Evolutionary conservation across 2,113 vertebrate species (phyloP), one percentile per base, ranked within the genome.

Genomic region (Grus americana): DNA sequence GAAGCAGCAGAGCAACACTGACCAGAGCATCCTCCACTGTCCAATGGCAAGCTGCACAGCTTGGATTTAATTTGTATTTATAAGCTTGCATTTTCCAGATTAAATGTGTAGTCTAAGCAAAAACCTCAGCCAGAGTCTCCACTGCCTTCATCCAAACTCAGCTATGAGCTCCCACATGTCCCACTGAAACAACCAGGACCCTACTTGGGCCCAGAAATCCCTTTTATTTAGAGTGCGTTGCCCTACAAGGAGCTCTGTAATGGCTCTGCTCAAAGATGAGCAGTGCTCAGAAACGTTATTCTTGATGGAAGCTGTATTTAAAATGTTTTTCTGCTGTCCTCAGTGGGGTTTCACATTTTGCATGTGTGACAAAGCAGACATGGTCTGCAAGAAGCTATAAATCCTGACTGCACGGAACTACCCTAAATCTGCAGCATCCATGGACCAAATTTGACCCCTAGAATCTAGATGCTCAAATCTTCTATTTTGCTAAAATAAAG

Each of bases 401-500:
- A 82, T 55, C 72, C 61, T 38, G 34, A 76, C 38, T 76, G 74
- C n/a, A 79, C 46, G 73, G 19, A 87, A 70, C 18, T 29, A 63
- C 26, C 42, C 50, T 38, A 79, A 87, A 87, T 27, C 27, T 34
- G 79, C 19, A 76, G 26, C 9, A 61, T 59, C 30, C 20, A 49
- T 0, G 0, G 65, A 73, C 29, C 2, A 3, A 78, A 90, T 63
- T 0, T 62, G 47, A 86, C 4, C 24, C 23, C 36, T 68, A 54
- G 13, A 86, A 71, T 75, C 38, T 74, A 89, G 47, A 26, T 30
- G 34, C 19, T 90, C 49, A 58, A 14, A 92, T 57, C 17, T 52
- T 11, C 58, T 75, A 26, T 90, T 21, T 16, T 79, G 42, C 50
- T 82, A 86, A 91, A 92, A 81, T 87, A 81, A 91, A 87, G 49